These are phyloP conservation scores for Stramonita haemastoma DNA, from an alignment of 2,888 invertebrate species.

Conservation along the genomic window DNA sequence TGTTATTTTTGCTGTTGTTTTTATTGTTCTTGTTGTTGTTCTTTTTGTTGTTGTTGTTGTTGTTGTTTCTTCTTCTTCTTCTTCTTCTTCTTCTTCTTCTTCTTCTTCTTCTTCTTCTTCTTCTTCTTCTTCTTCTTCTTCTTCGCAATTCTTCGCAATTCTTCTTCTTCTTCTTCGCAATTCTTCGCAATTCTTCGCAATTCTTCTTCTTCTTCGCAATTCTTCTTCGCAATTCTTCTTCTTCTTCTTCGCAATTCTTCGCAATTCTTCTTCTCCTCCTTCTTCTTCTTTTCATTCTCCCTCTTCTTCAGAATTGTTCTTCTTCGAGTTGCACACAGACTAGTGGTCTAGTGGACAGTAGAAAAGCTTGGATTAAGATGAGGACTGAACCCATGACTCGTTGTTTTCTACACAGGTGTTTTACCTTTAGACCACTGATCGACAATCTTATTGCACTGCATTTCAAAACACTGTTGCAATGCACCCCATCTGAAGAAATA, in stretches of 20 bases:
- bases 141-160: background rate
- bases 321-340: no score
- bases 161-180: background rate
- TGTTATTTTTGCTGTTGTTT: background rate
- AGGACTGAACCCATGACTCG: no score
- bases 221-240: background rate
- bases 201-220: background rate
- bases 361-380: no score
- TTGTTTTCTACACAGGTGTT: no score
- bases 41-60: conserved; percentile 1
- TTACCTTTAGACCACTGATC: no score
- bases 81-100: background rate
- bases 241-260: background rate
- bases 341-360: no score
- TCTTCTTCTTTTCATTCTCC: background rate
- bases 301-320: no score
- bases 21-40: background rate
- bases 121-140: conserved; percentile 21
- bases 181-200: background rate
- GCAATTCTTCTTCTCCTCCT: no score
- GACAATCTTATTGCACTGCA: no score
- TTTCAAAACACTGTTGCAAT: no score
- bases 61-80: conserved; percentile 14
- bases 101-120: conserved; percentile 12
- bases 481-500: no score